These are phyloP conservation scores for Hydroisotoma schaefferi DNA, from an alignment of 2,888 invertebrate genomes.

Conservation along the genomic window DNA sequence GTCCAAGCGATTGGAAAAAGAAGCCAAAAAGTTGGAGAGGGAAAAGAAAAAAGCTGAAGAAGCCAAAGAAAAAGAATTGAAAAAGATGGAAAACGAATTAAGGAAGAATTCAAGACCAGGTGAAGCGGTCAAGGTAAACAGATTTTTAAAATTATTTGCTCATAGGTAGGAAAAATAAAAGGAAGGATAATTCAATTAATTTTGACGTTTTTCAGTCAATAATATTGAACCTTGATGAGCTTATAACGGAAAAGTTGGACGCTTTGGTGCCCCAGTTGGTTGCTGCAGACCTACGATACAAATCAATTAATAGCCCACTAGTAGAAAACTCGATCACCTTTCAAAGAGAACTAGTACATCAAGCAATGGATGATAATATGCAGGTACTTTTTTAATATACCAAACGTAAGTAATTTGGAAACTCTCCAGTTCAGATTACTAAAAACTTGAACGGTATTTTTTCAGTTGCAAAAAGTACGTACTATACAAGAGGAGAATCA, in stretches of 20 bases:
- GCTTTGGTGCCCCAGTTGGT: conserved; percentile 10
- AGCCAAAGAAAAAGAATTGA: conserved; percentile 7
- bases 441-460: no score
- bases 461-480: neutral
- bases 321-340: conserved; percentile 25
- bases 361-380: conserved; percentile 28
- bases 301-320: conserved; percentile 1
- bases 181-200: neutral
- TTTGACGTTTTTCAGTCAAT: conserved; percentile 12
- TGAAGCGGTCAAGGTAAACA: conserved; percentile 14
- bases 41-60: conserved; percentile 16
- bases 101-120: conserved; percentile 16
- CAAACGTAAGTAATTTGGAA: no score
- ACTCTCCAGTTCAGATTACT: neutral
- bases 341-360: conserved; percentile 18
- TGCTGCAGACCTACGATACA: conserved; percentile 12
- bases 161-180: neutral
- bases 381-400: no score
- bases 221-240: conserved; percentile 6
- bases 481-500: conserved; percentile 29
- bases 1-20: neutral
- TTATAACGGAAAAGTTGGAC: conserved; percentile 4
- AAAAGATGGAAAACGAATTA: conserved; percentile 10
- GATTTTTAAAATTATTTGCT: neutral
- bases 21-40: conserved; percentile 13